Percentiles rank a stretch among this genome's conserved stretches.
These are phyloP conservation scores for Eriocheir sinensis DNA, from an alignment of 1,140 invertebrate genomes.

Conservation along the genomic window DNA sequence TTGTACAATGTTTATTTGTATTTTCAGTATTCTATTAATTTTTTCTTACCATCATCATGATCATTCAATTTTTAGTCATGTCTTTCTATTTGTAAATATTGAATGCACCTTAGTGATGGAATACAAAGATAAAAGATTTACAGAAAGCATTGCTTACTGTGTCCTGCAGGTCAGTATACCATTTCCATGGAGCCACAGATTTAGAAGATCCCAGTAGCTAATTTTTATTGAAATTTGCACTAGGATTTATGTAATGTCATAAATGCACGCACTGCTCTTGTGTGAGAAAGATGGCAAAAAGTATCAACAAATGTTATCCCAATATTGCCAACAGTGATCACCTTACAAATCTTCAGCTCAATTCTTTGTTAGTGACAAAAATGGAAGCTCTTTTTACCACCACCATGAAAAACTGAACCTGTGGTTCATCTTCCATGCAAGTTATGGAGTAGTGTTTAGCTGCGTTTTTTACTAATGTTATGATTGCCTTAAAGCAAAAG, in stretches of 20 bases:
- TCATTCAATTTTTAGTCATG: not conserved
- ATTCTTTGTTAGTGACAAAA: not conserved
- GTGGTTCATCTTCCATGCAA: not conserved
- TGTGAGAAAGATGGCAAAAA: not conserved
- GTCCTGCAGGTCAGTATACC: not conserved
- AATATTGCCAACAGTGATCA: not conserved
- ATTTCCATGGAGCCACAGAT: not conserved
- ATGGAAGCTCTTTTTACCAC: not conserved
- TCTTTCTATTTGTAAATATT: not conserved
- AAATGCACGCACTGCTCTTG: not conserved
- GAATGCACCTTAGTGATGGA: slow-evolving; percentile 2
- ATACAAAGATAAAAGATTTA: not conserved
- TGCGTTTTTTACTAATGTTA: not conserved
- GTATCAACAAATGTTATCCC: not conserved
- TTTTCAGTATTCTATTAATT: not conserved
- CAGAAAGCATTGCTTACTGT: not conserved
- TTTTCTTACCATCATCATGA: not conserved
- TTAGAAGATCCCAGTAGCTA: not conserved
- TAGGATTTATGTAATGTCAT: not conserved
- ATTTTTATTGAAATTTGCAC: not conserved
- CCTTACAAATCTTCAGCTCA: not conserved
- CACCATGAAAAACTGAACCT: not conserved
- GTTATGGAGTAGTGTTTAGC: not conserved
- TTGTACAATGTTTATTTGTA: not conserved
- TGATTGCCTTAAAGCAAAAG: not conserved